These are phyloP conservation scores for Sternotherus odoratus DNA, from an alignment of 2,797 vertebrate species.

Conservation along the genomic window DNA sequence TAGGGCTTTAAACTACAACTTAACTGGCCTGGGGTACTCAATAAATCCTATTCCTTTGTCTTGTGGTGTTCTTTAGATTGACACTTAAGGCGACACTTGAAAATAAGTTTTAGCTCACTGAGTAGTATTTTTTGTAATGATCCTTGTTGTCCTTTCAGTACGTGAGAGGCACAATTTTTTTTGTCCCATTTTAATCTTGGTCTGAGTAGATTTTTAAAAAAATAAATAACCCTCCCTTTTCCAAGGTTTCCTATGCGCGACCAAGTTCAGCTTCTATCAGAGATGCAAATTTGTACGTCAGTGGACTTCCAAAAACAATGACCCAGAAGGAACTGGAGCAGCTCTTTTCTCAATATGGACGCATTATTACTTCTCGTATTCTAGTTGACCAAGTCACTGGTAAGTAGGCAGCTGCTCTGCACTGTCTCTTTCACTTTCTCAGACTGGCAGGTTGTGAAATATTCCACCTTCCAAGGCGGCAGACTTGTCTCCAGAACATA, in stretches of 20 bases:
- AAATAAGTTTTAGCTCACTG: not conserved
- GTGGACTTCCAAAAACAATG: slow-evolving; percentile 97
- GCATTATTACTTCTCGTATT: slow-evolving; percentile 99
- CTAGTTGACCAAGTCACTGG: slow-evolving; percentile 97
- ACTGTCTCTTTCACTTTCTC: not conserved
- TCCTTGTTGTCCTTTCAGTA: not conserved
- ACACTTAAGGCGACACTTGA: not conserved
- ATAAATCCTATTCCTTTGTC: fast-evolving
- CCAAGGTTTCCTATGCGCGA: slow-evolving; percentile 95
- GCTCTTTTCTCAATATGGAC: slow-evolving; percentile 96
- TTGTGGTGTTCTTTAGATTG: not conserved
- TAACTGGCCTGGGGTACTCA: fast-evolving
- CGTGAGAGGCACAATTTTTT: not conserved
- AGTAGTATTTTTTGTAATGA: not conserved
- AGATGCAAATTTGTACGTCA: slow-evolving; percentile 98
- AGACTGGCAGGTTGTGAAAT: slow-evolving; percentile 53
- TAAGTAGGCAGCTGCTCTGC: slow-evolving; percentile 81
- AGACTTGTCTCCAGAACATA: slow-evolving; percentile 71
- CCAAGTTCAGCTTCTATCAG: slow-evolving; percentile 98
- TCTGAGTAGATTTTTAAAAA: not conserved
- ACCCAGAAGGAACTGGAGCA: slow-evolving; percentile 97
- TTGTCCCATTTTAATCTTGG: not conserved
- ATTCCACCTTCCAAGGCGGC: slow-evolving; percentile 29
- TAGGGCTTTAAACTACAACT: not conserved
- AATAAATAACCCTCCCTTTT: slow-evolving; percentile 4